These are phyloP conservation scores for Eulemur albifrons DNA, from an alignment of 2,797 vertebrate genomes.

Conservation along the genomic window DNA sequence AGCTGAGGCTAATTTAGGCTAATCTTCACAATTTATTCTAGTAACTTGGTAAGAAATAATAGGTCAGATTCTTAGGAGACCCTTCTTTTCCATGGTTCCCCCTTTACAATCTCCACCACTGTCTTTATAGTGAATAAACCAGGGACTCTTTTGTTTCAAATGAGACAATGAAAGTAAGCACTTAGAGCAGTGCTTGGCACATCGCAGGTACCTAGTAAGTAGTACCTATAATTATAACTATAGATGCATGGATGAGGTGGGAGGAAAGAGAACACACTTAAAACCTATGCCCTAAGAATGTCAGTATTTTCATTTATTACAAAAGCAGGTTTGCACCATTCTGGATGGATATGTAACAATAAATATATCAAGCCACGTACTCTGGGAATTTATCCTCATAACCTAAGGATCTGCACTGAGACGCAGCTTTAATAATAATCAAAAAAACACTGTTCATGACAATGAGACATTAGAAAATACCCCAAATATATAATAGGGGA, in stretches of 20 bases:
- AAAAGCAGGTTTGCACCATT: neutral
- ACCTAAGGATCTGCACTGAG: neutral
- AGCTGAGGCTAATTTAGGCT: neutral
- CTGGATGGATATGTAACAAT: neutral
- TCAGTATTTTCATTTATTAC: neutral
- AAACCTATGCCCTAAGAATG: neutral
- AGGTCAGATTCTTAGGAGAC: neutral
- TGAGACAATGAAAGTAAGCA: neutral
- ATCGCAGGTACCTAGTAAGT: neutral
- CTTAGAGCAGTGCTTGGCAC: neutral
- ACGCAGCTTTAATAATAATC: neutral
- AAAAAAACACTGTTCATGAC: neutral
- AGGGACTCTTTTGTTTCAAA: neutral
- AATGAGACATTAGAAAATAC: neutral
- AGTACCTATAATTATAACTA: neutral
- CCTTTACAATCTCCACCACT: neutral
- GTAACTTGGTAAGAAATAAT: neutral
- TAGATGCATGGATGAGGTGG: neutral
- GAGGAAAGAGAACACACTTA: neutral
- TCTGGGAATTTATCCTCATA: neutral
- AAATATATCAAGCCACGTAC: neutral
- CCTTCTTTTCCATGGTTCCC: conserved; percentile 3
- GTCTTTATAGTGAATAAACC: neutral
- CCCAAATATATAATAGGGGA: neutral
- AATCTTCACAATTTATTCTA: neutral